A percentile compares a stretch with the other conserved stretches of the same genome.
Evolutionary conservation across 2,888 invertebrate genomes (phyloP).

Genomic region (Eupithecia inturbata): DNA sequence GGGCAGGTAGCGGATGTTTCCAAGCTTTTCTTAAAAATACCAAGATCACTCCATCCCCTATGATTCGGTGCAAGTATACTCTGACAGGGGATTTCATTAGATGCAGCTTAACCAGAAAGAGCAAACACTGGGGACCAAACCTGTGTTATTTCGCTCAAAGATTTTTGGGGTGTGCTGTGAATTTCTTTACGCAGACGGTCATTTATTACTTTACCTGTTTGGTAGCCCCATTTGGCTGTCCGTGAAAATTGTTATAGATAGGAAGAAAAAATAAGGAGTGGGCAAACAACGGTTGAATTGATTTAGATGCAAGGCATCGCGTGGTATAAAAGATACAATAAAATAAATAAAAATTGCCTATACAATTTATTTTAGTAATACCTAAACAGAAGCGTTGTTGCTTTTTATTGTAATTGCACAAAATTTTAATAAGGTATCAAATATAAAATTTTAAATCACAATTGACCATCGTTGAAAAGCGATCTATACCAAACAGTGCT

Average conservation of each 20-base stretch:
- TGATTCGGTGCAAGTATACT: conserved; percentile 73
- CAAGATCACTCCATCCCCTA: conserved; percentile 56
- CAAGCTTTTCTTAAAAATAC: conserved; percentile 43
- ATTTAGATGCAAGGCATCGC: not conserved
- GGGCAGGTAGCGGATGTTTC: not conserved
- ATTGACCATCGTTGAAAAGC: not conserved
- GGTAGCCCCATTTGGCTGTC: conserved; percentile 16
- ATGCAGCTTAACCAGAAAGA: conserved; percentile 81
- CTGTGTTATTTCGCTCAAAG: conserved; percentile 68
- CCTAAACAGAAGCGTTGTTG: not conserved
- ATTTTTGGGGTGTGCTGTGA: conserved; percentile 70
- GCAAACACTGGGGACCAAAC: conserved; percentile 80
- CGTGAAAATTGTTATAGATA: conserved; percentile 18
- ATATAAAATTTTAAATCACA: not conserved
- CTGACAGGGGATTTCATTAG: conserved; percentile 84
- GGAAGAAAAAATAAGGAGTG: not conserved
- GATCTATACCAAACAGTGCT: not conserved
- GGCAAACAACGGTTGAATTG: not conserved
- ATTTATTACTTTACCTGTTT: conserved; percentile 47
- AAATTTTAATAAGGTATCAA: too few species aligned
- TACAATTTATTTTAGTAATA: not conserved
- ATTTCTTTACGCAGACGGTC: conserved; percentile 63
- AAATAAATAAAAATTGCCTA: not conserved
- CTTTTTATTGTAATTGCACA: not conserved
- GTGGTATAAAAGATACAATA: not conserved